A percentile compares a stretch with the other conserved stretches of the same genome.
These are phyloP conservation scores for Epistrophe grossulariae DNA, from an alignment of 2,888 invertebrate genomes.

Conservation along the genomic window DNA sequence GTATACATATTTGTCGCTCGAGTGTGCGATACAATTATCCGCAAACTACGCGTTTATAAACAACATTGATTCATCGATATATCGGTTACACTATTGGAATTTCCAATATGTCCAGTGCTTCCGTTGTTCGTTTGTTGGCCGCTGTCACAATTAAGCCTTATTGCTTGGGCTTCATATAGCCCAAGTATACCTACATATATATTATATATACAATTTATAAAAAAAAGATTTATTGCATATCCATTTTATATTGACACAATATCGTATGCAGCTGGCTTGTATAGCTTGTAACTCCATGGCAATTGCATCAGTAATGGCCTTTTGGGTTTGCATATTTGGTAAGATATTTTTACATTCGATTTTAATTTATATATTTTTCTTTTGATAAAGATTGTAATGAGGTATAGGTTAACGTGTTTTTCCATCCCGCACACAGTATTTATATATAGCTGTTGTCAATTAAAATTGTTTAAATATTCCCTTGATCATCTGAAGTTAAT, in stretches of 20 bases:
- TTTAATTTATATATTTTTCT: constrained; percentile 5
- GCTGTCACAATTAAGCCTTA: constrained; percentile 46
- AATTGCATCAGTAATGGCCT: constrained; percentile 17
- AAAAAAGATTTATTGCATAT: constrained; percentile 55
- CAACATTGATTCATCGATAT: constrained; percentile 60
- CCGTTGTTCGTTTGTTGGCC: constrained; percentile 38
- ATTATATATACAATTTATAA: constrained; percentile 26
- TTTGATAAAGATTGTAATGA: constrained; percentile 34
- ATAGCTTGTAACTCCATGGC: background rate
- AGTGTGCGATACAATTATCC: constrained; percentile 62
- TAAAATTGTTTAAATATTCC: constrained; percentile 58
- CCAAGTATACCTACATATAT: background rate
- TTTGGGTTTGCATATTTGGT: constrained; percentile 71
- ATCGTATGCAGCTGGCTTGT: constrained; percentile 29
- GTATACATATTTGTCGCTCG: constrained; percentile 19
- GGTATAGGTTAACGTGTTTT: background rate
- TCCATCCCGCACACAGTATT: constrained; percentile 24
- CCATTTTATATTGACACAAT: constrained; percentile 38
- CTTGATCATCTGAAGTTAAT: constrained; percentile 43
- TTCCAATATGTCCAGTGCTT: constrained; percentile 46
- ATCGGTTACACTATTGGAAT: constrained; percentile 61
- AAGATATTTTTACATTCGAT: constrained; percentile 56
- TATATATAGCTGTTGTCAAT: constrained; percentile 39
- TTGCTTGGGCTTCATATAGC: constrained; percentile 14
- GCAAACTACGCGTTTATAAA: background rate